Base-by-base conservation (phyloP, 2,888 invertebrate genomes). In the Standfussiana lucernea region DNA sequence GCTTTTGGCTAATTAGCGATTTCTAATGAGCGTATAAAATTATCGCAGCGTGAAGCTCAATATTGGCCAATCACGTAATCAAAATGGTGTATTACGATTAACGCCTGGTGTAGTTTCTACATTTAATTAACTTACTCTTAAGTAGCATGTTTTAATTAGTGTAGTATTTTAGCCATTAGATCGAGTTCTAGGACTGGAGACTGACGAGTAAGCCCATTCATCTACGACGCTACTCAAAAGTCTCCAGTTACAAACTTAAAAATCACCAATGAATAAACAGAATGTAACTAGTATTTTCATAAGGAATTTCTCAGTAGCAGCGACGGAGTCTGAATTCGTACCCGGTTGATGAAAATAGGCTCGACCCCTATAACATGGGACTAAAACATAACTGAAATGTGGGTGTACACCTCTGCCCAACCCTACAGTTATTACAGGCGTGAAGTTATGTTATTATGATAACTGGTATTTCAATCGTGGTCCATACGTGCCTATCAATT, bases 51-150 rank as follows among this genome's bases (percentile, higher is more conserved):
- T 62, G 28, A 77, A 77, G 28, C 35, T 45, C 50, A 62, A 77
- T 77, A 77, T 77, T 70, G 37, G 50, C 18, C 42, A 62, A 70
- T 45, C 77, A 62, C 50, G 70, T 42, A 77, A 77, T 77, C 35
- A 62, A 40, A 40, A 24, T 71, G 59, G 1, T 24, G 13, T 35
- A 77, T 50, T 24, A 67, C 68, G 40, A 61, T 69, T 24, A 61
- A 24, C 13, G 59, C 61, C 28, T 42, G 15, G 11, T 68, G 45
- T 47, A 77, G 37, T 40, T 75, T 75, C 37, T n/a, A 37, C 13
- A 65, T 56, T 69, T 69, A 76, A 76, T 76, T 76, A 69, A 42
- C 21, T 6, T n/a, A n/a, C n/a, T n/a, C n/a, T n/a, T 50, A 42
- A 69, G 18, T 69, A 18, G 24, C n/a, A 69, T 76, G 50, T 7